A percentile compares a stretch with the other conserved stretches of the same genome.
Evolutionary conservation across 1,140 invertebrate species (phyloP).

Genomic region (Aphelinus atriplicis): DNA sequence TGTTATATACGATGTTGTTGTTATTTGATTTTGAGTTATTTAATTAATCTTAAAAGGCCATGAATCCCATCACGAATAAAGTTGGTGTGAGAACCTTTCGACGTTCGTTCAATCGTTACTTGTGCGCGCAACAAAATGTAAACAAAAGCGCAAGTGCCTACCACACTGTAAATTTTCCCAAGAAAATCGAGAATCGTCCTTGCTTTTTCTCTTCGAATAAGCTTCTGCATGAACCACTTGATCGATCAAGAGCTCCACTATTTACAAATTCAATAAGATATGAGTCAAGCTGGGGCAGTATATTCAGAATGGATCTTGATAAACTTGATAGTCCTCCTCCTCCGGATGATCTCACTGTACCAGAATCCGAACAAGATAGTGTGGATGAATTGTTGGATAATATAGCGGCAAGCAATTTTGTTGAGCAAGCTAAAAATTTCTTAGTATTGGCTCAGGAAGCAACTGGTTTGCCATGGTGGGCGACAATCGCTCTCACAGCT

Average conservation of each 20-base stretch:
- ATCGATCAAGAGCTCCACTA: neutral
- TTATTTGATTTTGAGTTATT: too few relatives aligned
- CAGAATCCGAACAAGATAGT: conserved; percentile 7
- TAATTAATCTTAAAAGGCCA: too few relatives aligned
- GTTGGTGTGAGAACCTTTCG: neutral
- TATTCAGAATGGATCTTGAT: neutral
- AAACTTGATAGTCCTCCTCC: neutral
- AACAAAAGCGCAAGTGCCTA: conserved; percentile 7
- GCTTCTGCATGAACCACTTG: neutral
- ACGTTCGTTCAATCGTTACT: conserved; percentile 2
- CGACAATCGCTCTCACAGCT: conserved; percentile 77
- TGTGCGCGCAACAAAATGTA: conserved; percentile 1
- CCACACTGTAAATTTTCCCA: neutral
- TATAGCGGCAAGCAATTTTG: conserved; percentile 74
- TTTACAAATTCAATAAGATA: conserved; percentile 13
- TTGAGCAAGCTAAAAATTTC: conserved; percentile 73
- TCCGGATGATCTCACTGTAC: neutral
- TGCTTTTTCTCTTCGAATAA: neutral
- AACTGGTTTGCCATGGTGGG: conserved; percentile 86
- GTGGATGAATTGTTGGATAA: neutral
- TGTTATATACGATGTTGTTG: too few relatives aligned
- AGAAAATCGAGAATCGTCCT: neutral
- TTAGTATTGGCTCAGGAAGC: conserved; percentile 75
- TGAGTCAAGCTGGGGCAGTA: neutral
- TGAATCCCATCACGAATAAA: neutral